phyloP scores from a whole-genome alignment of 2,888 invertebrate species.

The Hermodice carunculata region DNA sequence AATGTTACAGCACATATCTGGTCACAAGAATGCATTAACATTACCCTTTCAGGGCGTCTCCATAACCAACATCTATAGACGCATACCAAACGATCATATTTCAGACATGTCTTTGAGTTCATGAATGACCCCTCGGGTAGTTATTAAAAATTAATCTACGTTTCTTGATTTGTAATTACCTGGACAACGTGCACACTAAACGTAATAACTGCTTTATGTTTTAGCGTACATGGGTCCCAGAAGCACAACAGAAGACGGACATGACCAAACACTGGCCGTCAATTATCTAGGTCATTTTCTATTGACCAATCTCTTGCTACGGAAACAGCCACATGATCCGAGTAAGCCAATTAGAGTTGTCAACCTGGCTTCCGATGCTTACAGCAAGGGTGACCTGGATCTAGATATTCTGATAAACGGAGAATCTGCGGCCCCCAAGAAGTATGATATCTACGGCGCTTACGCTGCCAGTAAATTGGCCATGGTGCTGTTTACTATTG shows the following conservation, averaged over 20 bases:
- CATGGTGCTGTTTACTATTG: conserved; percentile 49
- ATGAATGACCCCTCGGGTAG: no score
- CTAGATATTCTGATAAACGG: no score
- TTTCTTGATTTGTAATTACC: no score
- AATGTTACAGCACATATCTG: no score
- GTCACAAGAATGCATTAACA: no score
- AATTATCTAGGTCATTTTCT: conserved; percentile 64
- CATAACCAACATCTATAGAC: no score
- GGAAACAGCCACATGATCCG: conserved; percentile 34
- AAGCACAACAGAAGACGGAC: conserved; percentile 52
- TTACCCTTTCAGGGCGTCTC: no score
- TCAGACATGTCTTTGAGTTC: no score
- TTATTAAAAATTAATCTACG: no score
- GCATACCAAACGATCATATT: no score
- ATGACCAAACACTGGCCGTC: conserved; percentile 56
- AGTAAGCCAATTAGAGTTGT: conserved; percentile 58
- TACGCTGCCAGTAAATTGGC: conserved; percentile 60
- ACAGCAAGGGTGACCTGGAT: conserved; percentile 38
- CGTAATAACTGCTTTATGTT: conserved; percentile 11
- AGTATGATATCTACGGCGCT: conserved; percentile 52
- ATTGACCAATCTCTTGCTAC: conserved; percentile 54
- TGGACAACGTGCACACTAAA: neutral
- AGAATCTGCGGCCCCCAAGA: neutral
- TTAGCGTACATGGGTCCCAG: conserved; percentile 62
- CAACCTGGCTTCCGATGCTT: conserved; percentile 58